Evolutionary conservation across 2,113 vertebrate genomes (phyloP).

Genomic region (Pteronura brasiliensis): DNA sequence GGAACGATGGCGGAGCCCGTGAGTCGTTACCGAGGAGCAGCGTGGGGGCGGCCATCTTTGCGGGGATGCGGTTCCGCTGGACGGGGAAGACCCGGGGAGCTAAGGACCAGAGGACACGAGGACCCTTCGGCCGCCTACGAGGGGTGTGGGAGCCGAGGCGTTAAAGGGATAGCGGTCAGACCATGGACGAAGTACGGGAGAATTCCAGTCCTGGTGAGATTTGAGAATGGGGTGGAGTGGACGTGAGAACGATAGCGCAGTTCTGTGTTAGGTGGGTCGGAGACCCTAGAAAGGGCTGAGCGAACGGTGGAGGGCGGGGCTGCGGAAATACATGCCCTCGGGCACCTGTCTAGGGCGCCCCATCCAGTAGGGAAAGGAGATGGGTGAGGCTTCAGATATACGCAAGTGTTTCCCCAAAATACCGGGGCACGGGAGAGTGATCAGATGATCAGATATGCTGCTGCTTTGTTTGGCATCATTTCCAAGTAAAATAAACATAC

Average conservation of each 20-base stretch:
- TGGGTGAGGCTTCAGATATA: background rate
- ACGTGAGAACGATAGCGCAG: background rate
- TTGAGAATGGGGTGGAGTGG: background rate
- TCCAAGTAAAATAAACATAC: background rate
- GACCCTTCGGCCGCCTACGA: accelerated
- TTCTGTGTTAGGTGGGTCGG: too few species aligned
- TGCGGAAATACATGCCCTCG: background rate
- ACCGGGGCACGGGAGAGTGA: background rate
- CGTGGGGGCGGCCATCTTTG: background rate
- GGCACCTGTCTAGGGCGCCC: too few species aligned
- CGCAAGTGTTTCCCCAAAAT: too few species aligned
- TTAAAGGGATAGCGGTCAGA: background rate
- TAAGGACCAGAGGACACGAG: accelerated
- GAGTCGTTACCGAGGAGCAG: accelerated
- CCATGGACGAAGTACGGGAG: background rate
- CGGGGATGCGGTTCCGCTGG: accelerated
- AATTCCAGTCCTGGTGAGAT: background rate
- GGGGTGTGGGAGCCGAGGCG: background rate
- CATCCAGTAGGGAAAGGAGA: background rate
- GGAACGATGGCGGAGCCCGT: background rate
- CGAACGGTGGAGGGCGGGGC: background rate
- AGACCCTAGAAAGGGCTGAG: background rate
- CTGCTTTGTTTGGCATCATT: background rate
- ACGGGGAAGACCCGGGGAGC: accelerated
- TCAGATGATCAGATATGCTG: too few species aligned